phyloP scores from a whole-genome alignment of 2,888 invertebrate genomes.

The Gymnocheta viridis region DNA sequence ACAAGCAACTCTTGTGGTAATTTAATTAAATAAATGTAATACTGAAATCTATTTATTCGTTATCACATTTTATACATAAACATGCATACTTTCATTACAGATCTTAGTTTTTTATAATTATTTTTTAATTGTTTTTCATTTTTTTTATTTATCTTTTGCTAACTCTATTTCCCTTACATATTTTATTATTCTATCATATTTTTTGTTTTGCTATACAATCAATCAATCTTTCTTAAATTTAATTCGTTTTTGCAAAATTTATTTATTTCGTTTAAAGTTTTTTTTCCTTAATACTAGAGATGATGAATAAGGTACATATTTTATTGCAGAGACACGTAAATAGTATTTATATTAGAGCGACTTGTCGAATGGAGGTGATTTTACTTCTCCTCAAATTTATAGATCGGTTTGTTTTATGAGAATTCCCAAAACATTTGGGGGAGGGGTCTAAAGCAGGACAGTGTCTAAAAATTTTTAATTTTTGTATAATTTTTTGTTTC shows the following conservation, averaged over 20 bases:
- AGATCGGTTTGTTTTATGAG: too few relatives aligned
- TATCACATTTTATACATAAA: slow-evolving; percentile 9
- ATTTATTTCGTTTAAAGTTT: background rate
- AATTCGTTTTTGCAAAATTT: background rate
- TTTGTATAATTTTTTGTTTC: too few relatives aligned
- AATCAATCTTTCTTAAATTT: background rate
- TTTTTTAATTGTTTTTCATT: slow-evolving; percentile 3
- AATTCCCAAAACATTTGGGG: too few relatives aligned
- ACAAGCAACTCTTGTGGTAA: background rate
- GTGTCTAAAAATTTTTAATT: too few relatives aligned
- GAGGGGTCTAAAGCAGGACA: too few relatives aligned
- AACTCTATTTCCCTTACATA: background rate
- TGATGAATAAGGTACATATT: background rate
- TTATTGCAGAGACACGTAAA: background rate
- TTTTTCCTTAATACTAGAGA: background rate
- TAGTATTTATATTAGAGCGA: too few relatives aligned
- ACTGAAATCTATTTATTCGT: slow-evolving; percentile 71
- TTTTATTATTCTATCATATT: slow-evolving; percentile 22
- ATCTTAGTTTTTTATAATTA: background rate
- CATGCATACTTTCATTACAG: background rate
- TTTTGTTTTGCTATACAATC: background rate
- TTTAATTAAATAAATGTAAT: slow-evolving; percentile 71
- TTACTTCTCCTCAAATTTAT: too few relatives aligned
- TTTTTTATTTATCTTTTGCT: background rate
- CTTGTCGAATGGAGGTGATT: too few relatives aligned